Conservation (phyloP, 2,113 vertebrate genomes). For the Heliornis fulica region DNA sequence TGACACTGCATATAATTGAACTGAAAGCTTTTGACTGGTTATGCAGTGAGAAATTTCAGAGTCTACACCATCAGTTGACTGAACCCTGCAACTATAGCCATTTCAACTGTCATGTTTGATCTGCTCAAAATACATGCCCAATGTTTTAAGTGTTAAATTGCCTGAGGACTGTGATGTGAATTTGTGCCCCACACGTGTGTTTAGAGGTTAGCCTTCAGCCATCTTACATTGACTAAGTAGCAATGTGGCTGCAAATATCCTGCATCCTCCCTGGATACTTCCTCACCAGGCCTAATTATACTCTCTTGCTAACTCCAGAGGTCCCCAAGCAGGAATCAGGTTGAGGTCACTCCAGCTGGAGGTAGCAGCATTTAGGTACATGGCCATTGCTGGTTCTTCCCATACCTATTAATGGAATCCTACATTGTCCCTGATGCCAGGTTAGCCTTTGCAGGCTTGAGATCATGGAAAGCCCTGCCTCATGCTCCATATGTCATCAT, state of each 20-base stretch:
- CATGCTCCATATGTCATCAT: background rate
- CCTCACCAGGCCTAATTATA: background rate
- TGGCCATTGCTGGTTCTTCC: background rate
- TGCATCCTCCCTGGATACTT: background rate
- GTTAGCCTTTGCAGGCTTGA: background rate
- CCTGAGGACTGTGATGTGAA: background rate
- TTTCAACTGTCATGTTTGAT: background rate
- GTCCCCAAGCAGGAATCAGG: background rate
- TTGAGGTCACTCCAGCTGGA: background rate
- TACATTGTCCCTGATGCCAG: background rate
- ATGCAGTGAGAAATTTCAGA: background rate
- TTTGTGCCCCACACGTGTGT: rapidly evolving
- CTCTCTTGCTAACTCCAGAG: background rate
- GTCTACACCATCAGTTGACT: background rate
- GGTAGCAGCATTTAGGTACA: background rate
- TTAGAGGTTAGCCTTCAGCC: background rate
- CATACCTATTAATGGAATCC: background rate
- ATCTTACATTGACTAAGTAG: background rate
- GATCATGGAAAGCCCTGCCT: background rate
- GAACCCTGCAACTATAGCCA: background rate
- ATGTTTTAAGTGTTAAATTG: background rate
- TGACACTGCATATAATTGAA: background rate
- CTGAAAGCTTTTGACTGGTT: background rate
- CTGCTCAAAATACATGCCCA: background rate
- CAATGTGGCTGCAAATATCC: background rate